Percentiles rank a stretch among this genome's conserved stretches.
phyloP scores from a whole-genome alignment of 30 jellyfish, hydroid and myxozoan species.

The Sanderia malayensis region DNA sequence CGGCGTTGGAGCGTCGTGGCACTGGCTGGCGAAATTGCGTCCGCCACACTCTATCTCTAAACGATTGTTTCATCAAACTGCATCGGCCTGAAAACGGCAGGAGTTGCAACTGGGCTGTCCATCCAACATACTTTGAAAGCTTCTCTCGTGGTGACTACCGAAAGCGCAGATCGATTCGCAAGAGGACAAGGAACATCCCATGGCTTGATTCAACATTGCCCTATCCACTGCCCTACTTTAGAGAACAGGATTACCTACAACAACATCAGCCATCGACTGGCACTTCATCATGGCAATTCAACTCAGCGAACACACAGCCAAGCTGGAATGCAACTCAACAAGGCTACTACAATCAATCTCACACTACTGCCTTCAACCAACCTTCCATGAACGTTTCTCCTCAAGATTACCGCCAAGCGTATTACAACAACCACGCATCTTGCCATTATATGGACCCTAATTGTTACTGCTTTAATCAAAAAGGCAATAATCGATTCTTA shows the following conservation, averaged over 20 bases:
- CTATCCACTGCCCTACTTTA: slow-evolving; percentile 69
- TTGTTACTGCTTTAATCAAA: slow-evolving; percentile 67
- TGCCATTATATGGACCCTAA: slow-evolving; percentile 80
- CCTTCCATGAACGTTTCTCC: slow-evolving; percentile 9
- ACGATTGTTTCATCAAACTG: slow-evolving; percentile 90
- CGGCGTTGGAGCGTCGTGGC: slow-evolving; percentile 81
- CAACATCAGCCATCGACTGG: slow-evolving; percentile 55
- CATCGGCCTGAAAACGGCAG: slow-evolving; percentile 99
- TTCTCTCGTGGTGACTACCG: slow-evolving; percentile 86
- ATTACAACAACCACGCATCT: slow-evolving; percentile 63
- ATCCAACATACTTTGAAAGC: slow-evolving; percentile 92
- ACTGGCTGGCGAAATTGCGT: slow-evolving; percentile 99
- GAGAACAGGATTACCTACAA: slow-evolving; percentile 68
- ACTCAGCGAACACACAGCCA: slow-evolving; percentile 39
- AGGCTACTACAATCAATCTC: slow-evolving; percentile 58
- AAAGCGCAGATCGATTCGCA: slow-evolving; percentile 66
- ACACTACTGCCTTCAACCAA: slow-evolving; percentile 34
- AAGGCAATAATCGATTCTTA: slow-evolving; percentile 50
- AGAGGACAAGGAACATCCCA: slow-evolving; percentile 63
- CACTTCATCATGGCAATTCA: slow-evolving; percentile 73
- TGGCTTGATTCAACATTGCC: slow-evolving; percentile 81
- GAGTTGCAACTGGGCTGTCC: slow-evolving; percentile 98
- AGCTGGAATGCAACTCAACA: slow-evolving; percentile 59
- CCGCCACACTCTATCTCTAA: slow-evolving; percentile 92
- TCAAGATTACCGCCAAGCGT: slow-evolving; percentile 61